Percentiles rank a stretch among this genome's conserved stretches.
Evolutionary conservation across 2,113 vertebrate species (phyloP).

Genomic region (Rana temporaria): DNA sequence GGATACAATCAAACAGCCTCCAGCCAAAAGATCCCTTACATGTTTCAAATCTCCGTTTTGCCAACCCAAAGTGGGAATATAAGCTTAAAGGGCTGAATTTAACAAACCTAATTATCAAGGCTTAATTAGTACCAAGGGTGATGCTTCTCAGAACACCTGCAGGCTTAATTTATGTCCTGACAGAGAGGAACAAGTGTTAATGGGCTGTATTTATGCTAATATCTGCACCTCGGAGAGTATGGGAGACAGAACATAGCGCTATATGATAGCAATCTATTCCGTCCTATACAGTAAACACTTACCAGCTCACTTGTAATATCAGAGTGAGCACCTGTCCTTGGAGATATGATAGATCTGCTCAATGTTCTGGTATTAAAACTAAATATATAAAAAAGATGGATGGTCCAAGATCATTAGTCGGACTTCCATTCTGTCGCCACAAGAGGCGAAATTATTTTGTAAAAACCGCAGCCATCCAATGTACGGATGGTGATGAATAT

Average conservation of each 20-base stretch:
- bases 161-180: constrained; percentile 99
- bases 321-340: constrained; percentile 67
- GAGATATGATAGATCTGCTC: constrained; percentile 65
- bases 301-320: constrained; percentile 74
- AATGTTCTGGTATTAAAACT: constrained; percentile 63
- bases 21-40: constrained; percentile 62
- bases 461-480: constrained; percentile 1
- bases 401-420: constrained; percentile 26
- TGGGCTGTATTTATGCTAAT: constrained; percentile 99
- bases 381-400: background rate
- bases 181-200: constrained; percentile 99
- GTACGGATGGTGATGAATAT: constrained; percentile 18
- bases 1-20: constrained; percentile 44
- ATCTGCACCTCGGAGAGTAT: constrained; percentile 82
- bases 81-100: constrained; percentile 97
- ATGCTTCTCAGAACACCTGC: constrained; percentile 98
- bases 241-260: constrained; percentile 70
- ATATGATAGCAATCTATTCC: constrained; percentile 71
- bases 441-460: constrained; percentile 20
- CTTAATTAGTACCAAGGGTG: constrained; percentile 99
- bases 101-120: constrained; percentile 99
- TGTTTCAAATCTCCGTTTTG: constrained; percentile 70
- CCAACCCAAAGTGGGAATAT: constrained; percentile 85
- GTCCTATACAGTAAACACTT: constrained; percentile 76
- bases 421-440: constrained; percentile 23